These are phyloP conservation scores for Chiridota heheva DNA, from an alignment of 35 echinoderm and acorn worm genomes.

Conservation along the genomic window DNA sequence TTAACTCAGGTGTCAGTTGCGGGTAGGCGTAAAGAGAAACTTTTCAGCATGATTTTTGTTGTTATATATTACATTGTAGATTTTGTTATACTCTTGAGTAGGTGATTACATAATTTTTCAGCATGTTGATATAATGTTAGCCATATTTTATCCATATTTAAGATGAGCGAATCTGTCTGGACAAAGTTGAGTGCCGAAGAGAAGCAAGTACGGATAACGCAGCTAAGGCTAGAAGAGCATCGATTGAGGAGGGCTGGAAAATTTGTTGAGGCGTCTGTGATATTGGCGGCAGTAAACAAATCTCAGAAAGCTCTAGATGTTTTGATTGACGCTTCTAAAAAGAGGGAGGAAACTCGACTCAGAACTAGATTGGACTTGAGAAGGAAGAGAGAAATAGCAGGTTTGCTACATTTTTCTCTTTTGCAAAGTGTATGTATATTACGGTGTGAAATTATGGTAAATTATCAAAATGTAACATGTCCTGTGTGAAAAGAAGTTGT, in stretches of 20 bases:
- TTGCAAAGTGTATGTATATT: no score
- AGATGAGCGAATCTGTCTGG: conserved; percentile 86
- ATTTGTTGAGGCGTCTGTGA: conserved; percentile 77
- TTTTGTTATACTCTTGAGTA: no score
- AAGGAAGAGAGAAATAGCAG: conserved; percentile 54
- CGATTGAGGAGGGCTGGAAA: conserved; percentile 76
- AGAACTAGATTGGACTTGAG: conserved; percentile 67
- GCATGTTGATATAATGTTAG: no score
- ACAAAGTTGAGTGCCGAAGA: conserved; percentile 87
- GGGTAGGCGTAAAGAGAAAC: no score
- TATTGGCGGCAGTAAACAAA: conserved; percentile 70
- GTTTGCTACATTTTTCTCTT: conserved; percentile 30
- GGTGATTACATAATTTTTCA: no score
- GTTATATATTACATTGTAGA: no score
- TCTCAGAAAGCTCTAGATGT: conserved; percentile 85
- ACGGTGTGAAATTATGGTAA: no score
- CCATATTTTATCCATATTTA: no score
- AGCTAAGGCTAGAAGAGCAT: conserved; percentile 79
- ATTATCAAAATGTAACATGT: no score
- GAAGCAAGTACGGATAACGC: conserved; percentile 72
- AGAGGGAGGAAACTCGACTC: conserved; percentile 70
- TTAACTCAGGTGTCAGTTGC: no score
- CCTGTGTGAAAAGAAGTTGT: no score
- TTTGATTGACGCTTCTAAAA: conserved; percentile 75
- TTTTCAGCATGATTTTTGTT: no score